Percentiles rank a stretch among this genome's conserved stretches.
Conservation (phyloP, 2,113 vertebrate species). For the Alouatta palliata region DNA sequence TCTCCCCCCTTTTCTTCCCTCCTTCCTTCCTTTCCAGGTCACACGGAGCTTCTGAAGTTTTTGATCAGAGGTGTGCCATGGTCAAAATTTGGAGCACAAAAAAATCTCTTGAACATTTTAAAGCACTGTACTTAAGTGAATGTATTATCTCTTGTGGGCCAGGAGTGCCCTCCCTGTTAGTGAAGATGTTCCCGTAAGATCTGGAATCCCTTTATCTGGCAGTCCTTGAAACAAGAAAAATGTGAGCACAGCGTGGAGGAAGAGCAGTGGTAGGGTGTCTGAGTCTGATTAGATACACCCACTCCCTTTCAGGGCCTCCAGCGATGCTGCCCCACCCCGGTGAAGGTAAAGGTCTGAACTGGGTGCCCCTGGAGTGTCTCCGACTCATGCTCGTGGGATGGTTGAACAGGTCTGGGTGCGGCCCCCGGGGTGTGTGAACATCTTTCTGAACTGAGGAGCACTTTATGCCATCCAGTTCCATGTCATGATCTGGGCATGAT, state of each 20-base stretch:
- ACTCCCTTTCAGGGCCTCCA: not conserved
- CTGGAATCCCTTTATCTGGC: not conserved
- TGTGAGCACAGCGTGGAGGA: not conserved
- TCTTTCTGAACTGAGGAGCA: not conserved
- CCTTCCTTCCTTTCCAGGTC: not conserved
- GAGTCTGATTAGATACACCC: not conserved
- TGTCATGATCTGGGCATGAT: not conserved
- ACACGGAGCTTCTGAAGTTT: not conserved
- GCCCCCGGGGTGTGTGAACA: conserved; percentile 16
- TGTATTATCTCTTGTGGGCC: not conserved
- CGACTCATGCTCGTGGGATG: not conserved
- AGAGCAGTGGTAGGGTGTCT: not conserved
- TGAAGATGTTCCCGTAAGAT: not conserved
- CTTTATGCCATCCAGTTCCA: not conserved
- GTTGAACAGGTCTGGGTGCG: conserved; percentile 60
- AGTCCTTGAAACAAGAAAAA: not conserved
- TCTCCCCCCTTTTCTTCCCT: rapidly evolving
- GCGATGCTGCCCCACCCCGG: not conserved
- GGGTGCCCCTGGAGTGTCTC: conserved; percentile 36
- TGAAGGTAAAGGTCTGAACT: conserved; percentile 34
- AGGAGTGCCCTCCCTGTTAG: not conserved
- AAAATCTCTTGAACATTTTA: not conserved
- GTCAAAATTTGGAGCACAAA: not conserved
- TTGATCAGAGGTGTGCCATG: not conserved
- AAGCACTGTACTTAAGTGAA: not conserved